Conservation (phyloP, 2,888 invertebrate species). For the Campopleginae sp. region DNA sequence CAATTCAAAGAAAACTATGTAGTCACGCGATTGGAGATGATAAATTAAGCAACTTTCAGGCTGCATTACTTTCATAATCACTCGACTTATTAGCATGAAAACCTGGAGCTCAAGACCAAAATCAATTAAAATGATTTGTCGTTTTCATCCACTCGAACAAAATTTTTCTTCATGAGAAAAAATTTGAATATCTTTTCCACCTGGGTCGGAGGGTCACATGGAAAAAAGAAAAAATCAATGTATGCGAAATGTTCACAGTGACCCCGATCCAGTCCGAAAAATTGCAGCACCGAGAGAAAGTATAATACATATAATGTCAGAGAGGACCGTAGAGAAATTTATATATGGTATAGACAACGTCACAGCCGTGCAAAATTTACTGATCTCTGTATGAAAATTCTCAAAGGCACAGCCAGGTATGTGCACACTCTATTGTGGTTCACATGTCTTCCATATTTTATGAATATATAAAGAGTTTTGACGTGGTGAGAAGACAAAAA, state of each 20-base stretch:
- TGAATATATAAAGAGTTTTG: not conserved
- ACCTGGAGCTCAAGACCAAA: not conserved
- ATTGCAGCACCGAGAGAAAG: constrained; percentile 26
- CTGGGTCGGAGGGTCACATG: not conserved
- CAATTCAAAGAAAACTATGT: not conserved
- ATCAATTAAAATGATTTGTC: not conserved
- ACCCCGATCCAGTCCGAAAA: constrained; percentile 9
- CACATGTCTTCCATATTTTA: constrained; percentile 16
- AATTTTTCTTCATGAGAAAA: not conserved
- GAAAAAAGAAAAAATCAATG: constrained; percentile 3
- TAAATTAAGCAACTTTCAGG: not conserved
- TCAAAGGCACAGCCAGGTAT: constrained; percentile 23
- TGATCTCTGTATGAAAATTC: constrained; percentile 13
- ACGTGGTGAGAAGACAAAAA: not conserved
- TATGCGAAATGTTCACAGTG: constrained; percentile 1
- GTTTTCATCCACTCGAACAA: not conserved
- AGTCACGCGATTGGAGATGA: not conserved
- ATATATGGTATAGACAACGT: constrained; percentile 34
- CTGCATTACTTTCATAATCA: not conserved
- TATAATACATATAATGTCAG: constrained; percentile 32
- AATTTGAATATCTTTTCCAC: not conserved
- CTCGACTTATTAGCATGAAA: not conserved
- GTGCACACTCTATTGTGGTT: constrained; percentile 5
- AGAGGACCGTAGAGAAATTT: constrained; percentile 29
- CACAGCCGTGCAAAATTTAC: constrained; percentile 35